Conservation (phyloP, 1,140 invertebrate species). For the Tribolium madens region DNA sequence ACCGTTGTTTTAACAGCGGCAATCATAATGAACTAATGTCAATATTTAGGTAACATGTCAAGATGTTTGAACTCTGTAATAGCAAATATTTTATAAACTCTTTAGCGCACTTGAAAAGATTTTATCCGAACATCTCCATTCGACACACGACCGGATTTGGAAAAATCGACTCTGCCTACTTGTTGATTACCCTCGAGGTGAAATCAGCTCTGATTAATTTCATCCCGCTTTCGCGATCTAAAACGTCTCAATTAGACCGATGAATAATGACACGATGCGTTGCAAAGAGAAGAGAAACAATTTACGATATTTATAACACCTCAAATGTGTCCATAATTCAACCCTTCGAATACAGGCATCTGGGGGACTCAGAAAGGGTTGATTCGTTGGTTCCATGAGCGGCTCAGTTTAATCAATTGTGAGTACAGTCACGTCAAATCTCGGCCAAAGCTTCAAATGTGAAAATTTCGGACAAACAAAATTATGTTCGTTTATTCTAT, state of each 20-base stretch:
- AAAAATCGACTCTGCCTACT: slow-evolving; percentile 26
- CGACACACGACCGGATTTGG: slow-evolving; percentile 6
- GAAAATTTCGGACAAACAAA: slow-evolving; percentile 47
- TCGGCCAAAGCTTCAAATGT: too few relatives aligned
- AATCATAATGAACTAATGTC: slow-evolving; percentile 47
- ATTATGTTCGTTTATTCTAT: slow-evolving; percentile 52
- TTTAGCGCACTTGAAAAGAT: slow-evolving; percentile 28
- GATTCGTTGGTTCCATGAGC: slow-evolving; percentile 46
- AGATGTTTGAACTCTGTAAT: slow-evolving; percentile 42
- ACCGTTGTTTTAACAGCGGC: slow-evolving; percentile 43
- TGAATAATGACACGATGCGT: slow-evolving; percentile 27
- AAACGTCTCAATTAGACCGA: slow-evolving; percentile 22
- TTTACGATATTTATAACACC: slow-evolving; percentile 60
- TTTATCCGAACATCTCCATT: slow-evolving; percentile 9
- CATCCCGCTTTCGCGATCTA: slow-evolving; percentile 5
- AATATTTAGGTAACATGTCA: slow-evolving; percentile 45
- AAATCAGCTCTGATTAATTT: slow-evolving; percentile 26
- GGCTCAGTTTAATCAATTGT: slow-evolving; percentile 61
- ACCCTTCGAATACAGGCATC: slow-evolving; percentile 57
- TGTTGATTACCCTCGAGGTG: slow-evolving; percentile 18
- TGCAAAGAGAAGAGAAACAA: slow-evolving; percentile 54
- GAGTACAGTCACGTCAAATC: slow-evolving; percentile 58
- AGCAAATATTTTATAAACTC: slow-evolving; percentile 44
- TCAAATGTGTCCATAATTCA: slow-evolving; percentile 61
- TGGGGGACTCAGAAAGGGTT: slow-evolving; percentile 50